Percentiles rank a stretch among this genome's conserved stretches.
Evolutionary conservation across 1,140 invertebrate species (phyloP).

Genomic region (Leguminivora glycinivorella): DNA sequence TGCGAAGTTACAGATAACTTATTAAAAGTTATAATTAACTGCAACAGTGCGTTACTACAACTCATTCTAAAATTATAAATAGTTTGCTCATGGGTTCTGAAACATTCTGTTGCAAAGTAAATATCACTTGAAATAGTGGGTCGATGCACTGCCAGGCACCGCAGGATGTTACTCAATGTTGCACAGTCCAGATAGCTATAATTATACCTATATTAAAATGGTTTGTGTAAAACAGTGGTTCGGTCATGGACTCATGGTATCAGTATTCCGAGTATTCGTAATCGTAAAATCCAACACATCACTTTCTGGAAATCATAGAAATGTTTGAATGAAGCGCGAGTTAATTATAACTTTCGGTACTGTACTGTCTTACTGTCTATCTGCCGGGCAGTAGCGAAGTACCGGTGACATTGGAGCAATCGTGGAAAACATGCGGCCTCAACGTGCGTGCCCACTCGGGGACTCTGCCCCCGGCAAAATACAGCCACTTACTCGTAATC

Average conservation of each 20-base stretch:
- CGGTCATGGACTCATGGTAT: not conserved
- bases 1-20: not conserved
- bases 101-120: not conserved
- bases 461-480: constrained; percentile 23
- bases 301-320: not conserved
- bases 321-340: not conserved
- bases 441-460: constrained; percentile 17
- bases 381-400: not conserved
- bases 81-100: constrained; percentile 20
- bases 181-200: constrained; percentile 32
- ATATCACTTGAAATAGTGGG: constrained; percentile 34
- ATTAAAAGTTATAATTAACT: not conserved
- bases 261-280: not conserved
- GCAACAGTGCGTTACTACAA: not conserved
- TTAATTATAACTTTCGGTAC: constrained; percentile 15
- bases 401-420: constrained; percentile 24
- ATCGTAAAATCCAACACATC: not conserved
- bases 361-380: no score
- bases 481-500: constrained; percentile 22
- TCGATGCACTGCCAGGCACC: constrained; percentile 42
- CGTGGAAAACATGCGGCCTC: constrained; percentile 20
- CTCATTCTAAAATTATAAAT: constrained; percentile 1
- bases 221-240: constrained; percentile 5
- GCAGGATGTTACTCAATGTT: constrained; percentile 50
- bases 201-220: constrained; percentile 24